Percentiles rank a stretch among this genome's conserved stretches.
These are phyloP conservation scores for Rousettus madagascariensis DNA, from an alignment of 2,797 vertebrate genomes.

Conservation along the genomic window DNA sequence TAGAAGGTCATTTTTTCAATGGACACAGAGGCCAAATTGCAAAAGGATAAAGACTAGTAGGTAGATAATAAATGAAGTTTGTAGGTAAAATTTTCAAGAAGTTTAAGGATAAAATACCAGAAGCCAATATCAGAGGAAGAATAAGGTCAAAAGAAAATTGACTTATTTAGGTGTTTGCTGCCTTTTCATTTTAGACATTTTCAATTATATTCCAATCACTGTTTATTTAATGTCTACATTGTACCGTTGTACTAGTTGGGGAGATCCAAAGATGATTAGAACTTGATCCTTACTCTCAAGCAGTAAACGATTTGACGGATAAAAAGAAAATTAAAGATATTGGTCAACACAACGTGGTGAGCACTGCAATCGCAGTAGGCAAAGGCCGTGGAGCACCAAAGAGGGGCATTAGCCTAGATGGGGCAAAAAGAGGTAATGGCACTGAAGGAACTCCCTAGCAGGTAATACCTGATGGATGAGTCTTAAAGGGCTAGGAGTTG, in stretches of 20 bases:
- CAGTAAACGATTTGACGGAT: neutral
- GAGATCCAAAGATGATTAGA: neutral
- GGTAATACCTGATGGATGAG: neutral
- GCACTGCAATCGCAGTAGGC: neutral
- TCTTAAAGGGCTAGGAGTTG: neutral
- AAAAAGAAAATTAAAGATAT: neutral
- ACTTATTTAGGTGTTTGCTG: neutral
- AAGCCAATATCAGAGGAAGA: neutral
- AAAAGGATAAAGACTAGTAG: neutral
- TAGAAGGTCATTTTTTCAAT: neutral
- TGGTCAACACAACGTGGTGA: neutral
- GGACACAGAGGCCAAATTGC: neutral
- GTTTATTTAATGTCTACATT: neutral
- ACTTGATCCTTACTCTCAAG: neutral
- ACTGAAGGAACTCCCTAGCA: neutral
- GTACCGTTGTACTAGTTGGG: neutral
- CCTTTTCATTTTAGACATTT: neutral
- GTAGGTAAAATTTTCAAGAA: neutral
- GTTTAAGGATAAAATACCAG: neutral
- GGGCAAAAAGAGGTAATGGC: rapidly evolving
- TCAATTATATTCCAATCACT: neutral
- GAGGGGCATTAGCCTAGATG: neutral
- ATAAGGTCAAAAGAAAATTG: neutral
- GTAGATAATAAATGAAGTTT: neutral
- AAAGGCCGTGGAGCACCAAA: neutral